Evolutionary conservation across 2,888 invertebrate species (phyloP), one percentile per base, ranked within the genome.

Genomic region (Euclidia mi): DNA sequence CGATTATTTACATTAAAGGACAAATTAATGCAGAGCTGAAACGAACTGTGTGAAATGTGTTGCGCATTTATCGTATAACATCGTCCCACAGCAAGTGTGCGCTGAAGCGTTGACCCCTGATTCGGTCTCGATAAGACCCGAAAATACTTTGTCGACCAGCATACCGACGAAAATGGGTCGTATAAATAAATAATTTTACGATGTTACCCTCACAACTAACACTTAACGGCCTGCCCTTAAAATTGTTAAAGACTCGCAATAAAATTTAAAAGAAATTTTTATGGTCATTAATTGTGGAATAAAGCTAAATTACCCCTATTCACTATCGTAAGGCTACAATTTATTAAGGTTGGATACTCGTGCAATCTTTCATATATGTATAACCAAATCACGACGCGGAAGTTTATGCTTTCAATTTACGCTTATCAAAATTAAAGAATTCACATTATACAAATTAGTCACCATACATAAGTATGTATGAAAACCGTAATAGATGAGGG

Each of bases 141-240:
- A 91, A 91, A 91, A 89, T 91, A 90, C 91, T 90, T 92, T 89
- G 90, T 90, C 87, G 90, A 87, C 86, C 85, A 85, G 83, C 87
- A 90, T 87, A 84, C 88, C 84, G 79, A 85, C 85, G 81, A 87
- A 92, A 92, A 90, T 90, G 87, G 92, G 91, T 89, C 90, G 87
- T 88, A 90, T 92, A 91, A 91, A 91, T 91, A 91, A 90, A 91
- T 90, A 90, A 90, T 90, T 90, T 90, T 89, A 89, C 84, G 85
- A 90, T 87, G 88, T 83, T 83, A 84, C 88, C 87, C 81, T 79
- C 80, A 80, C 85, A 85, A 88, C 88, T 88, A 88, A 88, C 87
- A 85, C 84, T 86, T 87, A 87, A 86, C 82, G 73, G 83, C 80
- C 73, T 68, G 66, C 82, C 85, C 84, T 85, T 85, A 86, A 87